These are phyloP conservation scores for Kryptopterus vitreolus DNA, from an alignment of 2,797 vertebrate species.

Conservation along the genomic window DNA sequence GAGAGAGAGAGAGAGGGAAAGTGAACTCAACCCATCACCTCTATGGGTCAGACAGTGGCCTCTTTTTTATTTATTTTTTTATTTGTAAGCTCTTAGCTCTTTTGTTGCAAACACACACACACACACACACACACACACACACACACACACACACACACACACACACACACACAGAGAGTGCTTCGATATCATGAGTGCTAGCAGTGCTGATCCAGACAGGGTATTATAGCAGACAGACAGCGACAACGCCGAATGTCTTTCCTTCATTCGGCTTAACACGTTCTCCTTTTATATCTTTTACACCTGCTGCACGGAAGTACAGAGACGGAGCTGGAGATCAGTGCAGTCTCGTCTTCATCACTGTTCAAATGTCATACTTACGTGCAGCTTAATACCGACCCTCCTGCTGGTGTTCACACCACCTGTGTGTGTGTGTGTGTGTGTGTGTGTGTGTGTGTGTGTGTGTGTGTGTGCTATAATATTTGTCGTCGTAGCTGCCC, in stretches of 20 bases:
- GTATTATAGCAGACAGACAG: slow-evolving; percentile 24
- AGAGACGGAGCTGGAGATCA: slow-evolving; percentile 6
- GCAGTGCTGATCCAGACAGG: slow-evolving; percentile 26
- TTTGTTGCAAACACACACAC: neutral
- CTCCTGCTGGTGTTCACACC: neutral
- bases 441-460: neutral
- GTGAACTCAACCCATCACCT: no score
- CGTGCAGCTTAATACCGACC: neutral
- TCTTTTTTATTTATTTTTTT: slow-evolving; percentile 6
- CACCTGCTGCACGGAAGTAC: slow-evolving; percentile 5
- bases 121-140: neutral
- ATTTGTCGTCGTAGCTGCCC: neutral
- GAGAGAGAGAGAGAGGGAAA: neutral
- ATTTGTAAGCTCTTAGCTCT: neutral
- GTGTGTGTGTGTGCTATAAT: neutral
- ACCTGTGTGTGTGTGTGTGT: neutral
- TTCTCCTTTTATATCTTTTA: slow-evolving; percentile 10
- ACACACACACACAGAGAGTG: neutral
- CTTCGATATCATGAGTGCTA: slow-evolving; percentile 4
- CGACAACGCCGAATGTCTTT: slow-evolving; percentile 12
- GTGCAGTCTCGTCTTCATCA: slow-evolving; percentile 1
- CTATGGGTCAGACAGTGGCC: neutral
- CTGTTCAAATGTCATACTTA: neutral
- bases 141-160: neutral
- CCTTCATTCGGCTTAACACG: slow-evolving; percentile 22